Percentiles rank a stretch among this genome's conserved stretches.
These are phyloP conservation scores for Leucoptera coffeella DNA, from an alignment of 2,888 invertebrate genomes.

Conservation along the genomic window DNA sequence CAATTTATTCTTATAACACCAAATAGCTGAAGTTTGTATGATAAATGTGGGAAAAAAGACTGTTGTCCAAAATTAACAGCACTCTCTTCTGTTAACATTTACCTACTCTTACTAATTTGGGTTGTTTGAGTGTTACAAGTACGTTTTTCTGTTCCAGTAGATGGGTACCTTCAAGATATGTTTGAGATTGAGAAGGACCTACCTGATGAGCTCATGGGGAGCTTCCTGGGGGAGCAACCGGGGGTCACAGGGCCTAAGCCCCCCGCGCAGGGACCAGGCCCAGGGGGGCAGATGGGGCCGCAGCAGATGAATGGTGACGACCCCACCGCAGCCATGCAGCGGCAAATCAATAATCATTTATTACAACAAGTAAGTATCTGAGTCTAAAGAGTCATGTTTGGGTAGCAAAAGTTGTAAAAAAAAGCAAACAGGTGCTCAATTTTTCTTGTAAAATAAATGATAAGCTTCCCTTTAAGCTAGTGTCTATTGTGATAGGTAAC, in stretches of 20 bases:
- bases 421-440: too few relatives aligned
- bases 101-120: too few relatives aligned
- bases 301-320: slow-evolving; percentile 67
- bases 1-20: too few relatives aligned
- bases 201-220: slow-evolving; percentile 82
- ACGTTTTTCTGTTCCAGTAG: slow-evolving; percentile 44
- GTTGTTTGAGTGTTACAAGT: slow-evolving; percentile 6
- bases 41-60: too few relatives aligned
- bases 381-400: too few relatives aligned
- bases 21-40: too few relatives aligned
- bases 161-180: slow-evolving; percentile 72
- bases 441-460: too few relatives aligned
- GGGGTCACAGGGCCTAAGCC: slow-evolving; percentile 65
- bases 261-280: slow-evolving; percentile 78
- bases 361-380: slow-evolving; percentile 59
- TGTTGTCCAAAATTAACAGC: too few relatives aligned
- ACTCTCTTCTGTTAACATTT: too few relatives aligned
- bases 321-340: slow-evolving; percentile 50
- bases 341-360: slow-evolving; percentile 61
- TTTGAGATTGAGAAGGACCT: slow-evolving; percentile 88
- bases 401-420: neutral
- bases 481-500: too few relatives aligned
- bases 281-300: slow-evolving; percentile 55
- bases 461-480: too few relatives aligned
- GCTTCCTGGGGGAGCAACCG: slow-evolving; percentile 69